These are phyloP conservation scores for Apodemia mormo DNA, from an alignment of 2,888 invertebrate genomes.

Conservation along the genomic window DNA sequence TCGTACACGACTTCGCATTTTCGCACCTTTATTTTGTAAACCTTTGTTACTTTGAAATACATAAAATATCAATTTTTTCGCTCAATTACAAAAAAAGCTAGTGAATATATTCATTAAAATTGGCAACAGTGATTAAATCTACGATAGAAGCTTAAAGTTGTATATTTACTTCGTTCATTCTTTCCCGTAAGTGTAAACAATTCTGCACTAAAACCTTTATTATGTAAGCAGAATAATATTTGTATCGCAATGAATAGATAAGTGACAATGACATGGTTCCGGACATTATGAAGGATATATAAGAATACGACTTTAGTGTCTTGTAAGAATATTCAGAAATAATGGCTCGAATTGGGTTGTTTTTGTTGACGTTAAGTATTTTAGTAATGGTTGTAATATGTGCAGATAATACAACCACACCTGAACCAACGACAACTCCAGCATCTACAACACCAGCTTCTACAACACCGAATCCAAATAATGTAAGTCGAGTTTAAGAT, in stretches of 20 bases:
- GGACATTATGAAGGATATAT: slow-evolving; percentile 40
- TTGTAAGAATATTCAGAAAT: slow-evolving; percentile 26
- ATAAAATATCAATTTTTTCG: too few species aligned
- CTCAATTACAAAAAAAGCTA: too few species aligned
- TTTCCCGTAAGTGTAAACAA: too few species aligned
- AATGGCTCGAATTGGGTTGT: slow-evolving; percentile 41
- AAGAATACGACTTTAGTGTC: slow-evolving; percentile 31
- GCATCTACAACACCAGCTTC: slow-evolving; percentile 19
- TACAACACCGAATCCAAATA: slow-evolving; percentile 23
- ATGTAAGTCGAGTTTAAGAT: not conserved
- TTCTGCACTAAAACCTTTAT: not conserved
- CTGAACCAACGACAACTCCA: slow-evolving; percentile 25
- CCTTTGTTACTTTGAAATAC: too few species aligned
- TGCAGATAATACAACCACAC: slow-evolving; percentile 39
- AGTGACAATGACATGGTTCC: slow-evolving; percentile 35
- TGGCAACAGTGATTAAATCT: too few species aligned
- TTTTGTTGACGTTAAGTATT: slow-evolving; percentile 34
- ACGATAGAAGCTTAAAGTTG: too few species aligned
- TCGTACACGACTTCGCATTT: too few species aligned
- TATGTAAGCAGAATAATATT: not conserved
- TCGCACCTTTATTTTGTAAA: too few species aligned
- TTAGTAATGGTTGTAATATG: slow-evolving; percentile 35
- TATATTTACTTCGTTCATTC: too few species aligned
- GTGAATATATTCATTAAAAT: too few species aligned
- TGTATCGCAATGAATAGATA: slow-evolving; percentile 5